These are phyloP conservation scores for Diplodus sargus DNA, from an alignment of 2,797 vertebrate genomes.

Conservation along the genomic window DNA sequence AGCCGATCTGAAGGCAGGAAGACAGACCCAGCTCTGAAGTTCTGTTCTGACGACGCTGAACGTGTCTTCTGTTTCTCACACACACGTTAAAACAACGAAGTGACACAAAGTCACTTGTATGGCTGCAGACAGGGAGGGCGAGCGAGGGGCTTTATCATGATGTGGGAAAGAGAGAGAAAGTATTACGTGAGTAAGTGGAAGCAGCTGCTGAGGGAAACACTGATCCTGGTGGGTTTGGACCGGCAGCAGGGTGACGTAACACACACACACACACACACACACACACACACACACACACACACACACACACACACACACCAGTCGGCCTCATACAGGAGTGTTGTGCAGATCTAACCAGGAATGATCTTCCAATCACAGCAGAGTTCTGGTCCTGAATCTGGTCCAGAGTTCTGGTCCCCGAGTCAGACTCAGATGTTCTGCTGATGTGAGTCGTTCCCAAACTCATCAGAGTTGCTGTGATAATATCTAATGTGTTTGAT, in stretches of 20 bases:
- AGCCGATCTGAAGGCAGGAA: no score
- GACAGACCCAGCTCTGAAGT: not conserved
- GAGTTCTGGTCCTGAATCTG: no score
- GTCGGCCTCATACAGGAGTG: no score
- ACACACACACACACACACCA: not conserved
- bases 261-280: not conserved
- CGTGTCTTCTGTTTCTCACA: not conserved
- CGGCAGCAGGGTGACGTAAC: constrained; percentile 41
- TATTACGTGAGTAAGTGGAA: constrained; percentile 70
- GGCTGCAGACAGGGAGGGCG: not conserved
- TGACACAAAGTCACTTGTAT: not conserved
- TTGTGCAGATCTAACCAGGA: no score
- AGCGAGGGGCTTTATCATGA: constrained; percentile 40
- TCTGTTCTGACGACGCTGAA: not conserved
- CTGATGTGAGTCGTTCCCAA: no score
- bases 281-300: not conserved
- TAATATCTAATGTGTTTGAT: no score
- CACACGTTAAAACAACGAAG: not conserved
- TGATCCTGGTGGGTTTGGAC: constrained; percentile 33
- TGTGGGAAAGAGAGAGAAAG: constrained; percentile 45
- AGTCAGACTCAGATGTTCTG: no score
- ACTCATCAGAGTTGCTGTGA: no score
- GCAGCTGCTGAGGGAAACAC: constrained; percentile 67
- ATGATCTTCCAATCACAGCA: no score
- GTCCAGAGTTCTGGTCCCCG: no score